phyloP scores from a whole-genome alignment of 2,113 vertebrate species.

The Chaetodon auriga region DNA sequence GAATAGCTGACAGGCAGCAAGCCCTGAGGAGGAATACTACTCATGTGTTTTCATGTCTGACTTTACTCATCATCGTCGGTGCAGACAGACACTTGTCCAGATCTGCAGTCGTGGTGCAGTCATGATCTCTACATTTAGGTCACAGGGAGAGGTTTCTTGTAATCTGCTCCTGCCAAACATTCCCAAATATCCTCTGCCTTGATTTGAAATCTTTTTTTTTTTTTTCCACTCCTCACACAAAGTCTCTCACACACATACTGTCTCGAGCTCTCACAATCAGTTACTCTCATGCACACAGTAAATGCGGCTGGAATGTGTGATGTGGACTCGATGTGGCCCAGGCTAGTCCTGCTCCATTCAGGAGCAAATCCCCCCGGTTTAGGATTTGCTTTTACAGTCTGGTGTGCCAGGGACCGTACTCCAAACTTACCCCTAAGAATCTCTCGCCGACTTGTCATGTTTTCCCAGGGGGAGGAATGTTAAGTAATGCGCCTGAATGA shows the following conservation, averaged over 20 bases:
- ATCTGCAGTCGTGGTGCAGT: constrained; percentile 58
- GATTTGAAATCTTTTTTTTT: constrained; percentile 18
- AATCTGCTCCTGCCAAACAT: constrained; percentile 26
- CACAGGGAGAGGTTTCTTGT: constrained; percentile 49
- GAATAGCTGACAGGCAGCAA: constrained; percentile 6
- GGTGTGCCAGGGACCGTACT: constrained; percentile 40
- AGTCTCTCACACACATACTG: not conserved
- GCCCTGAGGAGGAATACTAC: constrained; percentile 16
- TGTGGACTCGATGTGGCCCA: constrained; percentile 53
- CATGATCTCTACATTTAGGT: constrained; percentile 41
- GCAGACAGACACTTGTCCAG: constrained; percentile 59
- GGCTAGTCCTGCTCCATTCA: constrained; percentile 72
- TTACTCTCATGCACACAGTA: constrained; percentile 55
- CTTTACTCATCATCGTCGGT: constrained; percentile 58
- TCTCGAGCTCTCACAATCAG: constrained; percentile 39
- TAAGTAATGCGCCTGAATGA: constrained; percentile 54
- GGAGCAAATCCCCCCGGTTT: constrained; percentile 69
- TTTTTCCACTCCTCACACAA: not conserved
- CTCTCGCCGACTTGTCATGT: constrained; percentile 67
- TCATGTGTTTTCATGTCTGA: constrained; percentile 63
- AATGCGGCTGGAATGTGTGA: constrained; percentile 74
- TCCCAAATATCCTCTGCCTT: constrained; percentile 35
- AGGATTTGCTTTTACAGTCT: constrained; percentile 69
- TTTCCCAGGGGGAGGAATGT: constrained; percentile 65
- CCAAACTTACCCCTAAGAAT: constrained; percentile 64